Evolutionary conservation across 2,888 invertebrate genomes (phyloP).

Genomic region (Stegophylla sp.): DNA sequence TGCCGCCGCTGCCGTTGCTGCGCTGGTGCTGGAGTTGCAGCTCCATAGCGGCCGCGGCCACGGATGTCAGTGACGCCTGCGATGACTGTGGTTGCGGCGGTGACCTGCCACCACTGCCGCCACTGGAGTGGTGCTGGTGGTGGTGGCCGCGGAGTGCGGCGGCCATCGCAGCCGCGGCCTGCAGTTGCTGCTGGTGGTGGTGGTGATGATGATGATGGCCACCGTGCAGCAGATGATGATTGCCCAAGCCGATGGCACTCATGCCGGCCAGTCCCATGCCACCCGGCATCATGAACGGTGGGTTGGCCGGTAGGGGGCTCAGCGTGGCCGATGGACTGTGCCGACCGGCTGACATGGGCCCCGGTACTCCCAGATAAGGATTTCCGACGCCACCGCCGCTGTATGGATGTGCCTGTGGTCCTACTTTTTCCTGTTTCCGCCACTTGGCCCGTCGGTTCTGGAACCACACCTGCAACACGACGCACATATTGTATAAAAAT

Average conservation of each 20-base stretch:
- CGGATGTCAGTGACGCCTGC: constrained; percentile 17
- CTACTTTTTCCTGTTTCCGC: constrained; percentile 92
- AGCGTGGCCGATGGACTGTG: constrained; percentile 71
- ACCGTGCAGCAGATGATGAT: constrained; percentile 65
- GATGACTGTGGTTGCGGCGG: constrained; percentile 10
- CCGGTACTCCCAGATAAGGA: constrained; percentile 75
- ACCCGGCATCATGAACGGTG: constrained; percentile 36
- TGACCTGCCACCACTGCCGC: neutral
- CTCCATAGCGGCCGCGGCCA: constrained; percentile 34
- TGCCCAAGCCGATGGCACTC: constrained; percentile 68
- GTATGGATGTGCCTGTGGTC: constrained; percentile 88
- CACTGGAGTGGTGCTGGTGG: neutral
- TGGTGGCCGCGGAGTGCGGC: constrained; percentile 21
- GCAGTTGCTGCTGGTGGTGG: constrained; percentile 31
- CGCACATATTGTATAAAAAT: too few relatives aligned
- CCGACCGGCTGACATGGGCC: constrained; percentile 68
- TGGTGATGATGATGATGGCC: constrained; percentile 62
- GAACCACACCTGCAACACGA: constrained; percentile 81
- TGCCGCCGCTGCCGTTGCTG: constrained; percentile 2
- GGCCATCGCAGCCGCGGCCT: constrained; percentile 28
- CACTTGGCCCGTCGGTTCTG: constrained; percentile 91
- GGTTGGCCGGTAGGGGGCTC: constrained; percentile 69
- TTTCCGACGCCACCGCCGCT: constrained; percentile 65
- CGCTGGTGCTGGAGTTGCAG: constrained; percentile 36
- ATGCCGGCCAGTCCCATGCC: constrained; percentile 16